Base-by-base conservation (phyloP, 2,888 invertebrate species). In the Ypsolopha sequella region DNA sequence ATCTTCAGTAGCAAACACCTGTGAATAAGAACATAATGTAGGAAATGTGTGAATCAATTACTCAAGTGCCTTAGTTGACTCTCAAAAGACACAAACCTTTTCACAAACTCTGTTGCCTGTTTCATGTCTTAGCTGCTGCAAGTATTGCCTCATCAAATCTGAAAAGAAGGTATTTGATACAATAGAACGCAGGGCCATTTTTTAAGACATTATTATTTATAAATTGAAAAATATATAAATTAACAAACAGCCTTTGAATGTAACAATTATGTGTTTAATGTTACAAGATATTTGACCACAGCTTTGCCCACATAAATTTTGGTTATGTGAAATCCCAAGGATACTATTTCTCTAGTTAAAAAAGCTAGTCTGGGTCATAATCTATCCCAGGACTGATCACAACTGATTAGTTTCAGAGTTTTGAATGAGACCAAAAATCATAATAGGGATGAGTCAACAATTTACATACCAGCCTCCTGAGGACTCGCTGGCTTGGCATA, bases 121-220 rank as follows among this genome's bases (percentile, higher is more conserved):
- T 82, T 99, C 99, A 80, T 99, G 98, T 53, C 99, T 89, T 55
- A 99, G 75, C 81, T 99, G 99, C 59, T 94, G 93, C 54, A 99
- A 81, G 82, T 99, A 99, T 58, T 94, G 93, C 58, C 97, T 90
- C 93, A 99, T 93, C 45, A 92, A 86, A 76, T 99, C 97, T 95
- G 76, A 53, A 87, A 67, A 76, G 8, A 10, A 10, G 38, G 9
- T 38, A n/a, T n/a, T n/a, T n/a, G n/a, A n/a, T n/a, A n/a, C n/a
- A n/a, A n/a, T n/a, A n/a, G n/a, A n/a, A n/a, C n/a, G n/a, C n/a
- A n/a, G n/a, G n/a, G n/a, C n/a, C n/a, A n/a, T n/a, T n/a, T n/a
- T n/a, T n/a, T n/a, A n/a, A n/a, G n/a, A n/a, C n/a, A n/a, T n/a
- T n/a, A n/a, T 24, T 24, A 3, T 3, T 24, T 24, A 24, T 24